Base-by-base conservation (phyloP, 64 coral and sea anemone species). In the Dendrophyllia cribrosa region DNA sequence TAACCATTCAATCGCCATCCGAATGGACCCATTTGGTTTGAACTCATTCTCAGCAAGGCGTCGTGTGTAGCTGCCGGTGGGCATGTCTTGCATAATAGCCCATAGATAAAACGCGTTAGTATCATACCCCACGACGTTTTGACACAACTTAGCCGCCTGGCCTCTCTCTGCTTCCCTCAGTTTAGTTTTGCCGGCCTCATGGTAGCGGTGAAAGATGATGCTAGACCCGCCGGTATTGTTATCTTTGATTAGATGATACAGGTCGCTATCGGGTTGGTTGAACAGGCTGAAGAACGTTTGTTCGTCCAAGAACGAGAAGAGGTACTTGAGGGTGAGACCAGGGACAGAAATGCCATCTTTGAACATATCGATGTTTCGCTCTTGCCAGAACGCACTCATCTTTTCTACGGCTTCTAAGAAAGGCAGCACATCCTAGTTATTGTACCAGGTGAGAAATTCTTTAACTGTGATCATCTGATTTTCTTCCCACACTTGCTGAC, bases 391-490 rank as follows among this genome's bases (percentile, higher is more conserved):
- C 34, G 0, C 34, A 34, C 34, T 34, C 34, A 34, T 34, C 2
- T 34, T 34, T 2, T 34, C 34, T 34, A 34, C 34, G 0, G 34
- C 34, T 2, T 34, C 34, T 0, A 34, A 2, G 34, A 34, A 34
- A 34, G 34, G 34, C 0, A 34, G 0, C 0, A 34, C 34, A 34
- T 34, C 34, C 34, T 1, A 34, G 2, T 1, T 34, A 34, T 34
- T 34, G 34, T 34, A 34, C 34, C 34, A 34, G 34, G 2, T 34
- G 0, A 82, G 17, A 15, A 60, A 82, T 13, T 82, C 79, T 83
- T 65, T n/a, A 58, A 83, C 22, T 25, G 79, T 83, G 7, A 12
- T 15, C 59, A 83, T 65, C 20, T 83, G 43, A 64, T 83, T 83
- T 21, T 83, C 79, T 58, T 34, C 34, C 34, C 34, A 34, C 0